Evolutionary conservation across 2,888 invertebrate species (phyloP).

Genomic region (Synanthedon andrenaeformis): DNA sequence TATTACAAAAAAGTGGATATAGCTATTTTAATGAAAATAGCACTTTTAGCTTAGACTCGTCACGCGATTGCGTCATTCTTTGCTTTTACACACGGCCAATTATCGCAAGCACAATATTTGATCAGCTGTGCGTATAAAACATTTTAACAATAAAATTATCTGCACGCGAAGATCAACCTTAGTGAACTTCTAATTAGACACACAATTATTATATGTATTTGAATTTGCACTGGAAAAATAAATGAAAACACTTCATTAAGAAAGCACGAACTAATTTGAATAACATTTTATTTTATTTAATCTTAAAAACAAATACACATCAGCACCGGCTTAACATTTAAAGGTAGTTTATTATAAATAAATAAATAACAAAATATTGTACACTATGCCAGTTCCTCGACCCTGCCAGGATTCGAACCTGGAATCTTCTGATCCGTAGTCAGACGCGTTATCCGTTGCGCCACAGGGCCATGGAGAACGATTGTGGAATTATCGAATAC

Average conservation of each 20-base stretch:
- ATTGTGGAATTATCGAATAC: background rate
- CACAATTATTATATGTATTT: no score
- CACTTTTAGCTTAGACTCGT: constrained; percentile 20
- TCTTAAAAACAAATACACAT: no score
- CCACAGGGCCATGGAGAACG: constrained; percentile 64
- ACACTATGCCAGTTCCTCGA: constrained; percentile 29
- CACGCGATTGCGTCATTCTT: constrained; percentile 45
- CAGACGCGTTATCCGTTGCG: constrained; percentile 79
- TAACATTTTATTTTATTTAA: no score
- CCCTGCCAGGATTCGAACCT: constrained; percentile 76
- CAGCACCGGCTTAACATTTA: no score
- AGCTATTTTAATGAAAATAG: background rate
- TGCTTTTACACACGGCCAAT: constrained; percentile 38
- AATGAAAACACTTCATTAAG: no score
- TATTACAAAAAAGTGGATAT: no score
- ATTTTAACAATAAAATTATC: constrained; percentile 15
- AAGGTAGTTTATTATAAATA: no score
- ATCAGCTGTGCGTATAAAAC: constrained; percentile 58
- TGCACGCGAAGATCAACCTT: constrained; percentile 14
- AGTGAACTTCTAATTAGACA: background rate
- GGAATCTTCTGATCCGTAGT: constrained; percentile 78
- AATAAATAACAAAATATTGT: no score
- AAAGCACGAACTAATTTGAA: no score
- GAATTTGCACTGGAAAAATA: no score
- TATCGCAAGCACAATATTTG: constrained; percentile 68